phyloP scores from a whole-genome alignment of 2,888 invertebrate species.

The Parnassius mnemosyne region DNA sequence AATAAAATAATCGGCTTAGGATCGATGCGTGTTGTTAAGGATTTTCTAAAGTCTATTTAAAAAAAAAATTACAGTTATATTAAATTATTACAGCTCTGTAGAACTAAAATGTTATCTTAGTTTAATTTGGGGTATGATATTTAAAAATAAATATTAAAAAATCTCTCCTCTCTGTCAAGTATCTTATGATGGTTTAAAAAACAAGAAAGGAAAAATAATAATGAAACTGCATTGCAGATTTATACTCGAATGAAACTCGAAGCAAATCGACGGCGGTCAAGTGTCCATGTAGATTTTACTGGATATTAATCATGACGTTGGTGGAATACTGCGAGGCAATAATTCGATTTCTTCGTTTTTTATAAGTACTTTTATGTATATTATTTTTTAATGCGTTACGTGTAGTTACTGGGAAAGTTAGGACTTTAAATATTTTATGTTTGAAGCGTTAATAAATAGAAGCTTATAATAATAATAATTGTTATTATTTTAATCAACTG shows the following conservation, averaged over 20 bases:
- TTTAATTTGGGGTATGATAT: no score
- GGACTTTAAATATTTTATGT: no score
- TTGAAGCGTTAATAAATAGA: no score
- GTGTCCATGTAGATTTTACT: slow-evolving; percentile 35
- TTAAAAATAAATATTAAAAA: background rate
- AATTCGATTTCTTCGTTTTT: background rate
- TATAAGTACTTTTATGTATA: background rate
- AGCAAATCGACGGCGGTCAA: slow-evolving; percentile 34
- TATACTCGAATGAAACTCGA: slow-evolving; percentile 4
- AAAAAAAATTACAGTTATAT: no score
- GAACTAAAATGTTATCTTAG: no score
- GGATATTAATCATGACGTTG: slow-evolving; percentile 36
- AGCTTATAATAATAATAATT: no score
- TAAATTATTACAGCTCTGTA: no score
- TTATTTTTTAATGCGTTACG: background rate
- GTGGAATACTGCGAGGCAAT: slow-evolving; percentile 20
- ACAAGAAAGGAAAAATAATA: background rate
- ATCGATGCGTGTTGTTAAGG: no score
- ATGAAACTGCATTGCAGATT: slow-evolving; percentile 13
- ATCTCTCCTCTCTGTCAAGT: background rate
- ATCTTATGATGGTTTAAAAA: background rate
- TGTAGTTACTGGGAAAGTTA: no score
- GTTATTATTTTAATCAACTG: no score
- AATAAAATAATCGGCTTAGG: no score
- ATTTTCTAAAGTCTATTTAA: no score